A percentile compares a stretch with the other conserved stretches of the same genome.
Evolutionary conservation across 92 coral and sea anemone species (phyloP).

Genomic region (Bergia sp.): DNA sequence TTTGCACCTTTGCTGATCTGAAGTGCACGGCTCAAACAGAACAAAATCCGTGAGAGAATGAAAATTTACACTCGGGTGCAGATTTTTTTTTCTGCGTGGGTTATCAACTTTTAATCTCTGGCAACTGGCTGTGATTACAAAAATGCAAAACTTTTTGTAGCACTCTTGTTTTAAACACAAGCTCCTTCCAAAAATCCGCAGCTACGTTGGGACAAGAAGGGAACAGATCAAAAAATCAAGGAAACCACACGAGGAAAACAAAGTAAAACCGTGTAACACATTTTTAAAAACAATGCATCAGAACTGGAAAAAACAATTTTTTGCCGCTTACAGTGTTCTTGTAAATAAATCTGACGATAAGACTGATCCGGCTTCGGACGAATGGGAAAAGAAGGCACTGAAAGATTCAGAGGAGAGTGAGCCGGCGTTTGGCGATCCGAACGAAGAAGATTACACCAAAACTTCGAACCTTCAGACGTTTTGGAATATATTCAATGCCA

Average conservation of each 20-base stretch:
- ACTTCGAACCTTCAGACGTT: constrained; percentile 90
- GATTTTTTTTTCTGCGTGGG: constrained; percentile 31
- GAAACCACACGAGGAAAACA: not conserved
- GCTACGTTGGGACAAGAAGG: not conserved
- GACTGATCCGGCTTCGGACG: constrained; percentile 52
- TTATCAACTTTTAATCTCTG: constrained; percentile 3
- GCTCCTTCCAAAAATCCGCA: not conserved
- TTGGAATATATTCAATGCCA: constrained; percentile 98
- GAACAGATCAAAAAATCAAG: constrained; percentile 2
- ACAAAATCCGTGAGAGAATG: not conserved
- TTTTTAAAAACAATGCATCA: constrained; percentile 51
- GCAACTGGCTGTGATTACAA: constrained; percentile 39
- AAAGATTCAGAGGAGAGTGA: constrained; percentile 56
- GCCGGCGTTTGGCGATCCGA: constrained; percentile 61
- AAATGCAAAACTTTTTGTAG: not conserved
- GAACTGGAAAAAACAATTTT: constrained; percentile 66
- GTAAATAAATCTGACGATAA: constrained; percentile 69
- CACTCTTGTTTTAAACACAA: not conserved
- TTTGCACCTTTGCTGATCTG: constrained; percentile 15
- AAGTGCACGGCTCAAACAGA: not conserved
- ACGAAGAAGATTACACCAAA: constrained; percentile 79
- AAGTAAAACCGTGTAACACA: not conserved
- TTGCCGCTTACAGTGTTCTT: constrained; percentile 73
- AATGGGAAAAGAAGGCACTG: constrained; percentile 12
- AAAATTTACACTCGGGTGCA: not conserved